Evolutionary conservation across 1,140 invertebrate genomes (phyloP).

Genomic region (Agrypnia vestita): DNA sequence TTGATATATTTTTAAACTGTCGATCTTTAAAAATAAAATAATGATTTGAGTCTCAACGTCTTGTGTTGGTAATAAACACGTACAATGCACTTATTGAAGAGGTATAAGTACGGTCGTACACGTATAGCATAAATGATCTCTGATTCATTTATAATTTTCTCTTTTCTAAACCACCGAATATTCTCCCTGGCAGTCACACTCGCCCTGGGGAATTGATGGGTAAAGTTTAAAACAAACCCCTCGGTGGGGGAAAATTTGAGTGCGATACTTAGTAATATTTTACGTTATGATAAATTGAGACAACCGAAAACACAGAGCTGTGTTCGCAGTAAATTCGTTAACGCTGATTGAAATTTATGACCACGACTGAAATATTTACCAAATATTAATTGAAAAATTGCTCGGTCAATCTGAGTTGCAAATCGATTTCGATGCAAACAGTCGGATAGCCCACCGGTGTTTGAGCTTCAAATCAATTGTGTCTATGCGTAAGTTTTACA

Average conservation of each 20-base stretch:
- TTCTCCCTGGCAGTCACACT: slow-evolving; percentile 21
- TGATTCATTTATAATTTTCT: slow-evolving; percentile 34
- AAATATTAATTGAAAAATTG: slow-evolving; percentile 61
- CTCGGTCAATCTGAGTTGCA: slow-evolving; percentile 45
- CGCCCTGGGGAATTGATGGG: slow-evolving; percentile 55
- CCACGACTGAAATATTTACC: slow-evolving; percentile 57
- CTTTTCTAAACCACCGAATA: slow-evolving; percentile 46
- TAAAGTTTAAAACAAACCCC: slow-evolving; percentile 59
- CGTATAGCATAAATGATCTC: slow-evolving; percentile 36
- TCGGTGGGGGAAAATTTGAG: slow-evolving; percentile 46
- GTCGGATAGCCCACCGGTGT: not conserved
- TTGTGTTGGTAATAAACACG: no score
- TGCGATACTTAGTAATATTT: slow-evolving; percentile 60
- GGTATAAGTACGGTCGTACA: slow-evolving; percentile 20
- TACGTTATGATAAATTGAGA: slow-evolving; percentile 61
- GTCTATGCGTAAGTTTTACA: no score
- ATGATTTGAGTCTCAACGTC: no score
- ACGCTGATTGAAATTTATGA: slow-evolving; percentile 60
- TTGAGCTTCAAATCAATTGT: not conserved
- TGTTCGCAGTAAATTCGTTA: slow-evolving; percentile 61
- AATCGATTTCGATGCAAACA: not conserved
- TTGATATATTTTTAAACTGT: no score
- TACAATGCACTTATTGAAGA: slow-evolving; percentile 34
- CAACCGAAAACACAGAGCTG: slow-evolving; percentile 58
- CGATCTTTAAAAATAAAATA: no score